Conservation (phyloP, 2,113 vertebrate species). For the Halichoeres trimaculatus region DNA sequence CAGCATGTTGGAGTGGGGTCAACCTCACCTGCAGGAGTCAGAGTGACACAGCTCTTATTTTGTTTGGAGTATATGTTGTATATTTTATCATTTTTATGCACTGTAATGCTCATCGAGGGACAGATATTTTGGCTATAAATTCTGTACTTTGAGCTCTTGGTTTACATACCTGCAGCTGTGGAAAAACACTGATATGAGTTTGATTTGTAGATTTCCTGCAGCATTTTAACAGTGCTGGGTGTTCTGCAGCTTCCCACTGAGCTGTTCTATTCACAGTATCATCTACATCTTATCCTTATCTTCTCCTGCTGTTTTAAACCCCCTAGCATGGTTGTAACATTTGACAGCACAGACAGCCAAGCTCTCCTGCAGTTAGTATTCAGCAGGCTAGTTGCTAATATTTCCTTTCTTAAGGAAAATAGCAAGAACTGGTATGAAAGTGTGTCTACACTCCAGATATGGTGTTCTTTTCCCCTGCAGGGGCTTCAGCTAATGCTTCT, state of each 20-base stretch:
- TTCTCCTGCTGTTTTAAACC: slow-evolving; percentile 33
- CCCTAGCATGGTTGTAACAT: slow-evolving; percentile 9
- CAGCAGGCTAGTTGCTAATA: background rate
- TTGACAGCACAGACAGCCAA: background rate
- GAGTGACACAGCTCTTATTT: background rate
- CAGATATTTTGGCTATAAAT: background rate
- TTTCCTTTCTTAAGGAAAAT: background rate
- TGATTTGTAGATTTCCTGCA: background rate
- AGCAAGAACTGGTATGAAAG: slow-evolving; percentile 15
- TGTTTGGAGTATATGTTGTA: background rate
- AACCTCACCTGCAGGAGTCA: background rate
- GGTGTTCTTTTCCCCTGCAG: slow-evolving; percentile 30
- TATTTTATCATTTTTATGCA: background rate
- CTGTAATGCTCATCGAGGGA: background rate
- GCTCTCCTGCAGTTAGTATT: background rate
- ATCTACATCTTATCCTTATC: slow-evolving; percentile 5
- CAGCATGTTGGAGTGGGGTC: background rate
- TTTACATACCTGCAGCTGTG: background rate
- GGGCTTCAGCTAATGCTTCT: slow-evolving; percentile 16
- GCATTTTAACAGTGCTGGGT: background rate
- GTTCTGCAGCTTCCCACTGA: slow-evolving; percentile 2
- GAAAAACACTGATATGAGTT: background rate
- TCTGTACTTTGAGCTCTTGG: background rate
- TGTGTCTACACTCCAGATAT: slow-evolving; percentile 12
- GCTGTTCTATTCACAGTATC: background rate